phyloP scores from a whole-genome alignment of 2,888 invertebrate genomes.

The Leptura quadrifasciata region DNA sequence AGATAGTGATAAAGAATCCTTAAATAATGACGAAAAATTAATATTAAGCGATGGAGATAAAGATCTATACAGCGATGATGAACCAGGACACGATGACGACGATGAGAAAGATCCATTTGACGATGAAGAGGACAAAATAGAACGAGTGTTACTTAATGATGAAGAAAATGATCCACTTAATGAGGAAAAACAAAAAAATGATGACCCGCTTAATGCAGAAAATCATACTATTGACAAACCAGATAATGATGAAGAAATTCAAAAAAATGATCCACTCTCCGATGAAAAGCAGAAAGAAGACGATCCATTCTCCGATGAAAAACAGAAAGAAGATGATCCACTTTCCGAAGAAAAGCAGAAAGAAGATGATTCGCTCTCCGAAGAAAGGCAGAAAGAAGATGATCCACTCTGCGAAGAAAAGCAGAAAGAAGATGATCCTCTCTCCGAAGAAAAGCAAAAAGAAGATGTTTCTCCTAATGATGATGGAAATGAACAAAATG shows the following conservation, averaged over 20 bases:
- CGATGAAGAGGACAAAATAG: constrained; percentile 25
- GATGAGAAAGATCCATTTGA: constrained; percentile 33
- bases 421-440: too few relatives aligned
- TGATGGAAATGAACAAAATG: not conserved
- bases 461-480: not conserved
- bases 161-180: constrained; percentile 23
- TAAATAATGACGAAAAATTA: not conserved
- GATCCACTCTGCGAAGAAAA: too few relatives aligned
- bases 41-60: not conserved
- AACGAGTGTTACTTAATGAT: constrained; percentile 15
- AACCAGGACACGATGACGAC: not conserved
- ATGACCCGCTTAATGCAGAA: not conserved
- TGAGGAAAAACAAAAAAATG: constrained; percentile 22
- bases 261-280: constrained; percentile 8
- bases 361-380: not conserved
- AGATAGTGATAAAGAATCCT: not conserved
- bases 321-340: constrained; percentile 20
- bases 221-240: not conserved
- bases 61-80: constrained; percentile 21
- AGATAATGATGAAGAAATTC: not conserved
- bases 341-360: constrained; percentile 7
- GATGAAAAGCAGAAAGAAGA: not conserved
- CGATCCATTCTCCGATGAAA: constrained; percentile 8
- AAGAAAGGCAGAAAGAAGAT: not conserved
- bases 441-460: too few relatives aligned